phyloP scores from a whole-genome alignment of 1,140 invertebrate species.

The Brachionus plicatilis region DNA sequence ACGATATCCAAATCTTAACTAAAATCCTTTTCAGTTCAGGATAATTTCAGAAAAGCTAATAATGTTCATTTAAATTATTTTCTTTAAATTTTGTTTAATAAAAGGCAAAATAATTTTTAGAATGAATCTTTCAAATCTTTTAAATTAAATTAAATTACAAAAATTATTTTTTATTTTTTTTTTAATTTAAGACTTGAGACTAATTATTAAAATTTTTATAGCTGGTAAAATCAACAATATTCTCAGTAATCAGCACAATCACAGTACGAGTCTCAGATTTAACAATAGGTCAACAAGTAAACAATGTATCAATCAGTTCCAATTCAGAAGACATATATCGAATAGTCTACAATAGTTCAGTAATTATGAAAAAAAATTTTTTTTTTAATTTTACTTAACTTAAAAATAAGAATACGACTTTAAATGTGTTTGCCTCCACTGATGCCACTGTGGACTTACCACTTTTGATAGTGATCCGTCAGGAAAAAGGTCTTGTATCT shows the following conservation, averaged over 20 bases:
- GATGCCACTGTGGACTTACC: constrained; percentile 11
- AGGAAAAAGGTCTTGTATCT: constrained; percentile 19
- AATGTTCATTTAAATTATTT: too few species aligned
- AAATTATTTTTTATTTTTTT: not conserved
- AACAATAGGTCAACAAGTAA: not conserved
- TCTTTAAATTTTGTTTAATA: too few species aligned
- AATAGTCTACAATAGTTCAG: constrained; percentile 27
- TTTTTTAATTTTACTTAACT: not conserved
- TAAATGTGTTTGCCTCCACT: constrained; percentile 15
- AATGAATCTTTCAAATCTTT: too few species aligned
- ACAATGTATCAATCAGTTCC: constrained; percentile 14
- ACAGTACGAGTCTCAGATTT: constrained; percentile 4
- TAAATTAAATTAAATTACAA: too few species aligned
- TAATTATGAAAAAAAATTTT: not conserved
- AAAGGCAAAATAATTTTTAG: too few species aligned
- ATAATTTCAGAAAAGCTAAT: too few species aligned
- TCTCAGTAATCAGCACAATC: not conserved
- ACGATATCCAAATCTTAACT: too few species aligned
- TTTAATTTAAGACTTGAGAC: not conserved
- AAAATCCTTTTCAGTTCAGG: too few species aligned
- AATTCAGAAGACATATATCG: constrained; percentile 27
- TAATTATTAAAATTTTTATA: not conserved
- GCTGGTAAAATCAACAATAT: not conserved
- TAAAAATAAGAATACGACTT: constrained; percentile 17
- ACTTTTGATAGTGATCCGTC: constrained; percentile 31